A percentile compares a stretch with the other conserved stretches of the same genome.
phyloP scores from a whole-genome alignment of 2,113 vertebrate genomes.

The Osmerus mordax region DNA sequence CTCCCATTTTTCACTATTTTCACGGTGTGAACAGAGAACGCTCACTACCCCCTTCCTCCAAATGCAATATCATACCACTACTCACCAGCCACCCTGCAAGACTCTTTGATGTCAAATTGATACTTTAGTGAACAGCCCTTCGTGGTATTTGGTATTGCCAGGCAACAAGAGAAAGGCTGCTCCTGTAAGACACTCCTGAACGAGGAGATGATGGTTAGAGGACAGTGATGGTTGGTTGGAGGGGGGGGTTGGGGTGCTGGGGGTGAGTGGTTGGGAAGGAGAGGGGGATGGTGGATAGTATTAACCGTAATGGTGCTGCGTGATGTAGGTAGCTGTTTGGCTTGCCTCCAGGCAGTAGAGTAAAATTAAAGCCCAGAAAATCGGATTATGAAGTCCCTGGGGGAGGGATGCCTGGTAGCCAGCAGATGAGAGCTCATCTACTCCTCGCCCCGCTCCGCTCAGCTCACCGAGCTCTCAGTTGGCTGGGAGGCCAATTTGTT shows the following conservation, averaged over 20 bases:
- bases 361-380: constrained; percentile 87
- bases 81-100: constrained; percentile 57
- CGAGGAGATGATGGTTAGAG: constrained; percentile 20
- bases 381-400: constrained; percentile 79
- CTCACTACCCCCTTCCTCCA: constrained; percentile 48
- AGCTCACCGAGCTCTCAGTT: constrained; percentile 66
- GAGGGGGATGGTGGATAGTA: constrained; percentile 29
- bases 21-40: neutral
- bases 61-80: constrained; percentile 54
- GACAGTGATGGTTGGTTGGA: neutral
- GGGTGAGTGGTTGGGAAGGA: neutral
- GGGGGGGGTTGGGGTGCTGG: neutral
- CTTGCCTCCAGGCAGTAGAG: constrained; percentile 69
- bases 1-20: too few relatives aligned
- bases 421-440: constrained; percentile 80
- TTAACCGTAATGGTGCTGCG: constrained; percentile 56
- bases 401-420: constrained; percentile 73
- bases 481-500: constrained; percentile 84
- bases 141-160: constrained; percentile 68
- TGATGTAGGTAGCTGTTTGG: constrained; percentile 66
- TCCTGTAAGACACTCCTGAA: constrained; percentile 58
- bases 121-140: constrained; percentile 72
- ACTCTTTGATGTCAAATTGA: constrained; percentile 74
- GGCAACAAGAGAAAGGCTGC: constrained; percentile 62
- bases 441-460: constrained; percentile 50